Evolutionary conservation across 1,140 invertebrate species (phyloP), one percentile per base, ranked within the genome.

Genomic region (Drosophila melanica): DNA sequence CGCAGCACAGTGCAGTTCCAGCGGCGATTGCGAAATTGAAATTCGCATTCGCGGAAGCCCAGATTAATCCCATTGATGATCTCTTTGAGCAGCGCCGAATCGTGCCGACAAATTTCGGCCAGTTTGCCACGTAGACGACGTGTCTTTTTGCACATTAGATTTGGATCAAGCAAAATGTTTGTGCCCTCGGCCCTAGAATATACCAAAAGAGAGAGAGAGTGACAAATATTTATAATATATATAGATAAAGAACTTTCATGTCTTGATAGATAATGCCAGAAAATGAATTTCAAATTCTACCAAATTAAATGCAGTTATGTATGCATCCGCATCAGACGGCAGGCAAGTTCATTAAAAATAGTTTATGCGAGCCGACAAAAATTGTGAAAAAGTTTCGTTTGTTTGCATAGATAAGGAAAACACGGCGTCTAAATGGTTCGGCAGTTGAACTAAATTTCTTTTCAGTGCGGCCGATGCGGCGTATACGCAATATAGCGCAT

Each of bases 161-260:
- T 95, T 51, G 97, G 96, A 93, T 98, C 97, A 93, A 98, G 94
- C 77, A 98, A 94, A 82, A 98, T 94, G 87, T 97, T 96, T 92
- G 95, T 97, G 89, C 95, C 95, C 86, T 95, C 94, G 85, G 95
- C 95, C 95, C 95, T 96, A 92, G 12, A 92, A 92, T 6, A 48
- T 30, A 27, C 18, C 45, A 33, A 45, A 1, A 8, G 8, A 64
- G 4, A 8, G 8, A 64, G 4, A 35, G 16, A 3, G 8, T 12
- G 11, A 33, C 9, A 62, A n/a, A 14, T 4, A 1, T 11, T 23
- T n/a, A n/a, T n/a, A n/a, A n/a, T n/a, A n/a, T n/a, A n/a, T n/a
- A n/a, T n/a, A 23, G 2, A 23, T 23, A 23, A 3, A 23, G 3
- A 37, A 37, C 3, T 12, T 37, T 11, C 10, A 37, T 1, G 5